A percentile compares a stretch with the other conserved stretches of the same genome.
These are phyloP conservation scores for Syrrhaptes paradoxus DNA, from an alignment of 2,113 vertebrate genomes.

Conservation along the genomic window DNA sequence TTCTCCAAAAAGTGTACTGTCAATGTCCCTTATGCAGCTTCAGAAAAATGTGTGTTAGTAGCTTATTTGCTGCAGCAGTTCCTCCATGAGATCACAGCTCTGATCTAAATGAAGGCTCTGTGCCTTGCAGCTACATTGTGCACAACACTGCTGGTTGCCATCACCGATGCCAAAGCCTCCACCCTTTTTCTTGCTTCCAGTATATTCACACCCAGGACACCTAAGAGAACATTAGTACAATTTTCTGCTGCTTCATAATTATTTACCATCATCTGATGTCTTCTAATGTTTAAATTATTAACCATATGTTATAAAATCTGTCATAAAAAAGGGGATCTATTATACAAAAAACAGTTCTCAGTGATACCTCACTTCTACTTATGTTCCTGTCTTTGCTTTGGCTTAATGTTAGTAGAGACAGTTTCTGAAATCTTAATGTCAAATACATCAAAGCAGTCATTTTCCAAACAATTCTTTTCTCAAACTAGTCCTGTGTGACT, in stretches of 20 bases:
- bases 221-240: background rate
- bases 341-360: background rate
- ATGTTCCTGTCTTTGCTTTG: background rate
- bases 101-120: too few relatives aligned
- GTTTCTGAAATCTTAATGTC: background rate
- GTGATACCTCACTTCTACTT: background rate
- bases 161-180: background rate
- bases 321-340: background rate
- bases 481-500: background rate
- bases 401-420: background rate
- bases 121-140: background rate
- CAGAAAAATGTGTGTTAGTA: background rate
- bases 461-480: background rate
- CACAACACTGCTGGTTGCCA: accelerated
- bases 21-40: background rate
- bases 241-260: background rate
- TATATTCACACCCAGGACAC: background rate
- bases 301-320: background rate
- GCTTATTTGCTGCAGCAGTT: background rate
- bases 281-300: background rate
- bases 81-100: background rate
- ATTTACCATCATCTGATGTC: background rate
- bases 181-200: background rate
- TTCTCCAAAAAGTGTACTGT: background rate
- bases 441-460: background rate